Conservation (phyloP, 2,888 invertebrate genomes). For the Euplagia quadripunctaria region DNA sequence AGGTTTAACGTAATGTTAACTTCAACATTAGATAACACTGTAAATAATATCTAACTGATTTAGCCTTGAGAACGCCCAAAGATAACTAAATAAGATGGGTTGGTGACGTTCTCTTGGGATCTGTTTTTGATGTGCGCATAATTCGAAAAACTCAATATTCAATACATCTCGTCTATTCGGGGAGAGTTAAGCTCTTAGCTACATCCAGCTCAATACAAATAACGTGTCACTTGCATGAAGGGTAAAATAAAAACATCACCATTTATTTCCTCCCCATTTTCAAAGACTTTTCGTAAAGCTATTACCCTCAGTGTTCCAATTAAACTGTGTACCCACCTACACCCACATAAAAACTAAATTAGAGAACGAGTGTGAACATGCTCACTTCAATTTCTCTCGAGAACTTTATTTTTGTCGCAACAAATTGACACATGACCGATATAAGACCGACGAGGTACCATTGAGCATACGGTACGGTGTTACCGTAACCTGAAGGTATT, state of each 20-base stretch:
- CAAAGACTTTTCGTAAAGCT: too few relatives aligned
- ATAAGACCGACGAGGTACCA: neutral
- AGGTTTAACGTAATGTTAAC: conserved; percentile 34
- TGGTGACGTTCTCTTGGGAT: conserved; percentile 40
- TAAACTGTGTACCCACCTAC: neutral
- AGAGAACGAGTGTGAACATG: neutral
- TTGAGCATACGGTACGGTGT: neutral
- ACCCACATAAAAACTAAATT: neutral
- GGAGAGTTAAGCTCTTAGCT: too few relatives aligned
- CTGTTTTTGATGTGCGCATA: too few relatives aligned
- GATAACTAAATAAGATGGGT: conserved; percentile 64
- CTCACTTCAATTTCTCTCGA: neutral
- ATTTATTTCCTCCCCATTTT: too few relatives aligned
- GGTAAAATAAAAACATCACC: too few relatives aligned
- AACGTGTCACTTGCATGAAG: too few relatives aligned
- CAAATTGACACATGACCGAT: neutral
- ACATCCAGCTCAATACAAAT: too few relatives aligned
- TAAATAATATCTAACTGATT: conserved; percentile 70
- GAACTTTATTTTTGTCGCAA: neutral
- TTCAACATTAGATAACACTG: conserved; percentile 60
- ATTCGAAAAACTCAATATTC: too few relatives aligned
- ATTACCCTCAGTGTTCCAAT: neutral
- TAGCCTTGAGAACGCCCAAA: conserved; percentile 63
- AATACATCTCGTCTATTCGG: too few relatives aligned
- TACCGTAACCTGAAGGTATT: too few relatives aligned